Evolutionary conservation across 2,113 vertebrate genomes (phyloP).

Genomic region (Hippocampus comes): DNA sequence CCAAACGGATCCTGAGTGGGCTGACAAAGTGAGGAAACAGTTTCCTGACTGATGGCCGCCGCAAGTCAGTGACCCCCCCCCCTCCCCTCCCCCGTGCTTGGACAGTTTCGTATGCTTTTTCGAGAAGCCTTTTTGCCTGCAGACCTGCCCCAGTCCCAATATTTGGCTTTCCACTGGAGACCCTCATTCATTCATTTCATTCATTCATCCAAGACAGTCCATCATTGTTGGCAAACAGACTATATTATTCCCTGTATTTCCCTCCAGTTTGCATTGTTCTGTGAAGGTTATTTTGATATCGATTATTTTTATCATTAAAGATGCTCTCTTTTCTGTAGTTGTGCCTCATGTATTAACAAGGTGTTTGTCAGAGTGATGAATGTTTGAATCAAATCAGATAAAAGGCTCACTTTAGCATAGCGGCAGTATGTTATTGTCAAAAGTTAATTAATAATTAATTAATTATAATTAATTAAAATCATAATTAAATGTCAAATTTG

Average conservation of each 20-base stretch:
- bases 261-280: constrained; percentile 16
- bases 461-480: too few relatives aligned
- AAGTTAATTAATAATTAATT: too few relatives aligned
- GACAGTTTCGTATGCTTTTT: constrained; percentile 36
- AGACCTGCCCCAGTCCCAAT: constrained; percentile 18
- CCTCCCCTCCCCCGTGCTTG: background rate
- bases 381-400: background rate
- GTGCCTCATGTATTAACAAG: background rate
- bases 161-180: constrained; percentile 51
- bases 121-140: constrained; percentile 28
- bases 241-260: background rate
- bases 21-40: constrained; percentile 73
- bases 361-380: background rate
- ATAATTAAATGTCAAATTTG: too few relatives aligned
- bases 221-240: background rate
- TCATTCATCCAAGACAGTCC: constrained; percentile 4
- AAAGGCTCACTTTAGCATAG: background rate
- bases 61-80: constrained; percentile 20
- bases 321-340: background rate
- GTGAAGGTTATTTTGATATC: background rate
- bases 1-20: constrained; percentile 78
- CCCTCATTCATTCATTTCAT: background rate
- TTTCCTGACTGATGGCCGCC: constrained; percentile 68
- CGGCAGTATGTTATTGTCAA: too few relatives aligned
- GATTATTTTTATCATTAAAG: constrained; percentile 26